Base-by-base conservation (phyloP, 2,888 invertebrate species). In the Bugulina stolonifera region DNA sequence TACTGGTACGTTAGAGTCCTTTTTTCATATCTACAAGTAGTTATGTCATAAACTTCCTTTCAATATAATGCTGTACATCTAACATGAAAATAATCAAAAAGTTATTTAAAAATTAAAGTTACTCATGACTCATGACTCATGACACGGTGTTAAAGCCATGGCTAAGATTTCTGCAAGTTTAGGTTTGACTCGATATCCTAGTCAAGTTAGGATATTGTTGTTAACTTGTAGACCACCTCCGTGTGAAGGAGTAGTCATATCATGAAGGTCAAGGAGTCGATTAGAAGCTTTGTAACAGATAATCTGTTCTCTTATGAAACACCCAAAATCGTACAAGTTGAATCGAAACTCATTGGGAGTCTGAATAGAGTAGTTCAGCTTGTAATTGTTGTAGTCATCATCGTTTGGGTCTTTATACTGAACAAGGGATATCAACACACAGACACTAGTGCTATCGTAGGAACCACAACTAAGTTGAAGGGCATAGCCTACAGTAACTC, bases 341-440 rank as follows among this genome's bases (percentile, higher is more conserved):
- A 81, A 73, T 85, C 84, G 75, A 85, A 83, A 76, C 83, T 81
- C 77, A 83, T 86, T 34, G 86, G 86, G 3, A 74, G 85, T 35
- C 80, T 85, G 35, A 85, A 85, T 76, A 78, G 86, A 54, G 74
- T 85, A 5, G 75, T 86, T 2, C 86, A 86, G 76, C 75, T 85
- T 0, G 73, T 77, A 22, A 83, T 86, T 23, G 75, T 86, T 34
- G 80, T 78, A 5, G 86, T 86, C 74, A 81, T 86, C n/a, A 22
- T 69, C 14, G 69, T 14, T 58, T 87, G 79, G 79, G 86, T 83
- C 1, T 83, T 87, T 57, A 79, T 86, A 54, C 85, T 80, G 73
- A 83, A 86, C 71, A 86, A 86, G 75, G 87, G 87, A 14, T 87
- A 87, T 77, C 87, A 87, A 77, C 82, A 84, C 14, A 80, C 81